Conservation (phyloP, 2,888 invertebrate genomes). For the Yponomeuta malinellus region DNA sequence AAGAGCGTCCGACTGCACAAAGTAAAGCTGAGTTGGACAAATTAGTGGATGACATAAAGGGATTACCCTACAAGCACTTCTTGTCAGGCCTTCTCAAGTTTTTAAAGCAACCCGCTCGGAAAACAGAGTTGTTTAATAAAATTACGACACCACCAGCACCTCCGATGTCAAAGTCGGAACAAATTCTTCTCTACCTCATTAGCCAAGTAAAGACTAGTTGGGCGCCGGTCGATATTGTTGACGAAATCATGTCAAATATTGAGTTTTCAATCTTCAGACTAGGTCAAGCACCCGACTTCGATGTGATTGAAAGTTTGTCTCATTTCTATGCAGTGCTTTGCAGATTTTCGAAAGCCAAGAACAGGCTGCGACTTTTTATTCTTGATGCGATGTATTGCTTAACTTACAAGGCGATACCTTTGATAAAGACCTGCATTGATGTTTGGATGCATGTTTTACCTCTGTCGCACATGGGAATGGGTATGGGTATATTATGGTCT, state of each 20-base stretch:
- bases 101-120: conserved; percentile 44
- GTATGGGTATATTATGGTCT: conserved; percentile 34
- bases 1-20: conserved; percentile 32
- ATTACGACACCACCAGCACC: conserved; percentile 39
- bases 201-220: conserved; percentile 32
- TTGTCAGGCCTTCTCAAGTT: conserved; percentile 45
- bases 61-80: conserved; percentile 37
- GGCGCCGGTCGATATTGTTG: conserved; percentile 33
- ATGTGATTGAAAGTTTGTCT: conserved; percentile 52
- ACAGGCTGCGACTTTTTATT: conserved; percentile 51
- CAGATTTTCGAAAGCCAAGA: conserved; percentile 44
- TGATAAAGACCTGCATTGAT: conserved; percentile 58
- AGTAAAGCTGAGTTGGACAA: conserved; percentile 36
- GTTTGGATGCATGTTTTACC: conserved; percentile 62
- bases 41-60: conserved; percentile 41
- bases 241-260: conserved; percentile 41
- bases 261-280: conserved; percentile 56
- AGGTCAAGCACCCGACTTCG: conserved; percentile 49
- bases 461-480: conserved; percentile 49
- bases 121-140: conserved; percentile 46
- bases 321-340: conserved; percentile 63
- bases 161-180: conserved; percentile 56
- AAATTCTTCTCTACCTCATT: conserved; percentile 50
- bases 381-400: conserved; percentile 68
- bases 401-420: conserved; percentile 50